Evolutionary conservation across 1,140 invertebrate genomes (phyloP), one percentile per base, ranked within the genome.

Genomic region (Diplogasteroides magnus): DNA sequence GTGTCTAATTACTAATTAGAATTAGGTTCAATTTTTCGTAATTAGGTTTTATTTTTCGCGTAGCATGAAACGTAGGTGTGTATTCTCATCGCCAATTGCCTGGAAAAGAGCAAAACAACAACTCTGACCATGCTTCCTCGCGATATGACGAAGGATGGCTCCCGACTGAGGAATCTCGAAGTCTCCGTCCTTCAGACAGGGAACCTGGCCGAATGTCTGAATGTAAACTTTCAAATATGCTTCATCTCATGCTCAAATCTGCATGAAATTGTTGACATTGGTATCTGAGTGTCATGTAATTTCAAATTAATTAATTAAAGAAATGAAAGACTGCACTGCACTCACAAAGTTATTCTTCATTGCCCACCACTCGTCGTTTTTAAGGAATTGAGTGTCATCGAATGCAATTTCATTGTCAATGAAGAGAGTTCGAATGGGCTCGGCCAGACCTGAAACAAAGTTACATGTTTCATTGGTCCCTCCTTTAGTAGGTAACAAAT

Each of bases 361-460:
- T 61, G 82, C 71, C 2, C 80, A 77, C 86, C 87, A 88, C 28
- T 86, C 79, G 19, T 73, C 85, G 19, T 67, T 68, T 56, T 76
- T 74, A n/a, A n/a, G n/a, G 69, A 89, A 85, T 64, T 89, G 86
- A 1, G 86, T 78, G 81, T 92, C 91, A 78, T 90, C 88, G 77
- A 89, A 92, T 28, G 88, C 85, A 23, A 88, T 84, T 61, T 85
- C 87, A 3, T 86, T 88, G 82, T 91, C 90, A 57, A 86, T 87
- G 0, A 92, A 82, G 1, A 93, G 77, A 64, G 89, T 88, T 55
- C 91, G 86, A 62, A 90, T 89, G 6, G 89, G 85, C 78, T 92
- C 90, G 1, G 83, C 90, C 14, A 90, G 82, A 61, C 48, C 48
- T 56, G 23, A 56, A 56, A 56, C 48, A 56, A 14, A 56, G 23